phyloP scores from a whole-genome alignment of 2,888 invertebrate genomes.

The Anthoptus insignis region DNA sequence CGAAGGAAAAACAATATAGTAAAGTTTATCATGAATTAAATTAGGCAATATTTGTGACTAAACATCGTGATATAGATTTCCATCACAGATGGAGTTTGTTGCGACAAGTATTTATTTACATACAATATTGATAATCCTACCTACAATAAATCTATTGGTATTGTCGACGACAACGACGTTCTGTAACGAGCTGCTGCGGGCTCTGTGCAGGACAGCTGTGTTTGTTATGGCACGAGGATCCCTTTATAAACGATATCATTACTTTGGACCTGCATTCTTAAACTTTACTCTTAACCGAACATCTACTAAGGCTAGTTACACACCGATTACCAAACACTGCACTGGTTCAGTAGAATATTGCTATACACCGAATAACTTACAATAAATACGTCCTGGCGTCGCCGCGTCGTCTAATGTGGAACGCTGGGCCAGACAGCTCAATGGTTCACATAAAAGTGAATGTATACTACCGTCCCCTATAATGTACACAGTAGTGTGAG shows the following conservation, averaged over 20 bases:
- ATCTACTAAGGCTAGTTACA: not conserved
- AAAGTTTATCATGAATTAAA: not conserved
- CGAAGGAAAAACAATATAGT: too few species aligned
- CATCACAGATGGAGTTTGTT: slow-evolving; percentile 45
- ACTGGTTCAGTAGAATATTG: not conserved
- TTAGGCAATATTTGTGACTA: not conserved
- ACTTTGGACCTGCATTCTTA: not conserved
- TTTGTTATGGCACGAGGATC: slow-evolving; percentile 35
- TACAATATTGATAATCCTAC: slow-evolving; percentile 44
- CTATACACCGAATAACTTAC: not conserved
- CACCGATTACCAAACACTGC: not conserved
- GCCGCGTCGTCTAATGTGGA: not conserved
- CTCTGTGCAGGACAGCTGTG: slow-evolving; percentile 8
- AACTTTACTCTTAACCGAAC: too few species aligned
- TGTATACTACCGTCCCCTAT: too few species aligned
- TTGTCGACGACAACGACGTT: slow-evolving; percentile 18
- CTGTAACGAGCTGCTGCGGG: not conserved
- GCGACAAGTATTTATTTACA: slow-evolving; percentile 51
- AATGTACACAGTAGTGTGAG: too few species aligned
- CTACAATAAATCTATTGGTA: slow-evolving; percentile 49
- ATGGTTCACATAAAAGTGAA: too few species aligned
- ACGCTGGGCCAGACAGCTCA: too few species aligned
- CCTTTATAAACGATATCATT: slow-evolving; percentile 10
- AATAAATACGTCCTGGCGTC: not conserved
- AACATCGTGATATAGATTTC: slow-evolving; percentile 18